Base-by-base conservation (phyloP, 2,888 invertebrate species). In the Caenorhabditis auriculariae region DNA sequence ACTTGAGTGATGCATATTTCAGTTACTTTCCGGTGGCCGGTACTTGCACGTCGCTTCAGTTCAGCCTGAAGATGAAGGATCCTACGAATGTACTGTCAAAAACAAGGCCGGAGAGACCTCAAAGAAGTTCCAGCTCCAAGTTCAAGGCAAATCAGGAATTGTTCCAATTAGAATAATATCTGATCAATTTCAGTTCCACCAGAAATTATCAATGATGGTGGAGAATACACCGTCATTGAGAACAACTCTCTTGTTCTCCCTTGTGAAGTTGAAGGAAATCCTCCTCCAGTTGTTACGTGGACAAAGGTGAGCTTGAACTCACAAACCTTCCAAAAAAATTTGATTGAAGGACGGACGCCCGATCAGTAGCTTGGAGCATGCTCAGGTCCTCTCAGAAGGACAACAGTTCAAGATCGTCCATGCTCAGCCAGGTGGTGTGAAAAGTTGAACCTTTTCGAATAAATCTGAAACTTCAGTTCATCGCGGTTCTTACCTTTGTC, bases 11-110 rank as follows among this genome's bases (percentile, higher is more conserved):
- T 9, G n/a, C 35, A 35, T 39, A 6, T 44, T 53, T 23, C 24
- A 64, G 54, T 27, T 73, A 2, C 46, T 69, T 19, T 70, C 67
- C 35, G 73, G 74, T 46, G 76, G 78, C 5, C 54, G 74, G 35
- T 72, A 71, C 37, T 55, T 82, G n/a, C 75, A 76, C 51, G 69
- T 82, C 50, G 85, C 86, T 54, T 82, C 85, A 3, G 86, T 86
- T 0, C 85, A 85, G 63, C 70, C 84, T 27, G 85, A 84, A 0
- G 87, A 88, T 77, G 85, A 86, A 43, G 88, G 88, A 1, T 82
- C 84, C 15, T 88, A 87, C 72, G 83, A 82, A 1, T 88, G 88
- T 72, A 70, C 83, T 15, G 87, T 85, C 1, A 82, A 75, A 37
- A 88, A 88, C 73, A 75, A 82, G 32, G 86, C 85, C 74, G 87